phyloP scores from a whole-genome alignment of 1,140 invertebrate genomes.

The Asbolus verrucosus region DNA sequence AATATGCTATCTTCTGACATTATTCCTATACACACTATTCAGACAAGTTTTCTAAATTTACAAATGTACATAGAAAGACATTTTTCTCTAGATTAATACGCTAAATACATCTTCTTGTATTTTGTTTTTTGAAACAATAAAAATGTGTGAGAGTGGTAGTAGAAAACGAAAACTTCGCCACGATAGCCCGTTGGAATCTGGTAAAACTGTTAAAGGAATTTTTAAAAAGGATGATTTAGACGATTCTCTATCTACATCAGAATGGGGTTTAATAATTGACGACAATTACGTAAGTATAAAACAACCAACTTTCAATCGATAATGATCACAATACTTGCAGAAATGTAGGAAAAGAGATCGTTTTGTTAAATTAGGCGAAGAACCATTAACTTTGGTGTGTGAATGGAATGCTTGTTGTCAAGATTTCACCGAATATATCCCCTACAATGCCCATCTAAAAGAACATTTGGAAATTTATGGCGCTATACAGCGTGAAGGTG shows the following conservation, averaged over 20 bases:
- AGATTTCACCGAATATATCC: constrained; percentile 35
- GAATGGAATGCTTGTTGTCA: constrained; percentile 56
- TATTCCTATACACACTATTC: constrained; percentile 54
- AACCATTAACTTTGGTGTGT: constrained; percentile 56
- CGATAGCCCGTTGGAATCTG: neutral
- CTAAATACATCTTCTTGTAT: too few relatives aligned
- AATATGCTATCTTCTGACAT: constrained; percentile 51
- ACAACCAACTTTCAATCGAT: too few relatives aligned
- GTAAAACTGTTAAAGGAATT: constrained; percentile 33
- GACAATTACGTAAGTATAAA: constrained; percentile 16
- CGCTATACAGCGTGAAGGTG: too few relatives aligned
- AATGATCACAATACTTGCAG: too few relatives aligned
- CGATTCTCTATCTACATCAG: constrained; percentile 26
- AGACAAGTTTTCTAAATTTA: constrained; percentile 51
- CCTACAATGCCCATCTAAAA: constrained; percentile 58
- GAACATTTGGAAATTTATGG: constrained; percentile 47
- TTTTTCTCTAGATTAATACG: too few relatives aligned
- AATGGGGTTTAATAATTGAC: constrained; percentile 8
- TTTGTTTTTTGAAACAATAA: too few relatives aligned
- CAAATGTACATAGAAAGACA: constrained; percentile 59
- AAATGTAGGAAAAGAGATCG: constrained; percentile 2
- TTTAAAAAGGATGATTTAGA: constrained; percentile 34
- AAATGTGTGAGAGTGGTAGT: constrained; percentile 13
- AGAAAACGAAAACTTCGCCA: constrained; percentile 14
- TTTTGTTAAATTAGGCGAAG: constrained; percentile 47